Base-by-base conservation (phyloP, 2,797 vertebrate genomes). In the Cyprinodon diabolis region DNA sequence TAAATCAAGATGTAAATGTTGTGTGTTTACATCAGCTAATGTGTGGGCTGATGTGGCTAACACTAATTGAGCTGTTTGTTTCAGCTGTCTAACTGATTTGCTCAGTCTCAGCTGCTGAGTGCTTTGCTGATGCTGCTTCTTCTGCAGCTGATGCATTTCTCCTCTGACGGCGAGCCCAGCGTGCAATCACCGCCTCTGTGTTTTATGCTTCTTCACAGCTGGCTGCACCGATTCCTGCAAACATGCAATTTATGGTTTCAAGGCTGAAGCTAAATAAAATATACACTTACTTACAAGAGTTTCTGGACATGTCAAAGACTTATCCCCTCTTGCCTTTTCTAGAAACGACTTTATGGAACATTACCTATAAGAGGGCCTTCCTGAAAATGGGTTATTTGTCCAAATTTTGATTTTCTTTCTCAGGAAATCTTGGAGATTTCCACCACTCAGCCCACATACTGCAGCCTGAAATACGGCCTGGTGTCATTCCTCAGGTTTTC, bases 391-490 rank as follows among this genome's bases (percentile, higher is more conserved):
- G 80, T 75, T 80, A 79, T 57, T 68, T 80, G 80, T 88, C 80
- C 84, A 84, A 90, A 82, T 86, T 80, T 88, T 81, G 69, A 75
- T 84, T 30, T 30, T 30, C 30, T 83, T 83, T 87, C 84, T 89
- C 87, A 89, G 88, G 85, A 91, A 89, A 82, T 17, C 88, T 86
- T 77, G 83, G 76, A 72, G 68, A 76, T 79, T 58, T 82, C 82
- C 84, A 77, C 85, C 40, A 74, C 78, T 85, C 82, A 72, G 79
- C 91, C 90, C 90, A 91, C 89, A 88, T 89, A 79, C 83, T 76
- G 65, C 73, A 89, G 81, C 86, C 84, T 72, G 68, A 87, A 91
- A 87, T 89, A 91, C 77, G 87, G 74, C 81, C 57, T 67, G 75
- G 84, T 91, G 89, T 84, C 88, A 86, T 84, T 91, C 80, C 71